Percentiles rank a stretch among this genome's conserved stretches.
Conservation (phyloP, 2,113 vertebrate species). For the Rynchops niger region DNA sequence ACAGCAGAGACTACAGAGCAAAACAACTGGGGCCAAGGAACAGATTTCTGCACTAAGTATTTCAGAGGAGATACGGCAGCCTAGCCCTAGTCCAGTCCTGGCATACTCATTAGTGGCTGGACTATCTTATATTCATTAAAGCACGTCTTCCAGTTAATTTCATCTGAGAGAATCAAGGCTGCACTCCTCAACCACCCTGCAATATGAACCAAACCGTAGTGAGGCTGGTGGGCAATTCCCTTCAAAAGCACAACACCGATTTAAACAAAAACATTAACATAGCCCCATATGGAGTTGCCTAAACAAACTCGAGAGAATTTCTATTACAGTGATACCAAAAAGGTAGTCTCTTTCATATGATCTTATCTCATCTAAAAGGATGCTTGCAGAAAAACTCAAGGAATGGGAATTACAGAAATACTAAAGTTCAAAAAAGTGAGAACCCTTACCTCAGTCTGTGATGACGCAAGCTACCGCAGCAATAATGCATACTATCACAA, state of each 20-base stretch:
- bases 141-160: not conserved
- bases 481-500: not conserved
- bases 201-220: accelerated
- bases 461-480: not conserved
- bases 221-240: not conserved
- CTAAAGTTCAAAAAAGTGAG: not conserved
- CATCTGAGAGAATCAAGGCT: not conserved
- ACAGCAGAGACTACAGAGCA: not conserved
- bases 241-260: not conserved
- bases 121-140: not conserved
- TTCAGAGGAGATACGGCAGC: not conserved
- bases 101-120: not conserved
- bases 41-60: not conserved
- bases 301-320: not conserved
- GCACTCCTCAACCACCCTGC: not conserved
- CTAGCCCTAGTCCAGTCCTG: not conserved
- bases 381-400: not conserved
- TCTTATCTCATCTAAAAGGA: not conserved
- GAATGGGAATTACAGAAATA: not conserved
- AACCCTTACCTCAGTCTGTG: slow-evolving; percentile 15
- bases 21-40: not conserved
- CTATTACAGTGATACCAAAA: not conserved
- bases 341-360: not conserved
- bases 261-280: not conserved
- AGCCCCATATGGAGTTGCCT: not conserved